Conservation (phyloP, 2,888 invertebrate species). For the Alloscopus bannaensis region DNA sequence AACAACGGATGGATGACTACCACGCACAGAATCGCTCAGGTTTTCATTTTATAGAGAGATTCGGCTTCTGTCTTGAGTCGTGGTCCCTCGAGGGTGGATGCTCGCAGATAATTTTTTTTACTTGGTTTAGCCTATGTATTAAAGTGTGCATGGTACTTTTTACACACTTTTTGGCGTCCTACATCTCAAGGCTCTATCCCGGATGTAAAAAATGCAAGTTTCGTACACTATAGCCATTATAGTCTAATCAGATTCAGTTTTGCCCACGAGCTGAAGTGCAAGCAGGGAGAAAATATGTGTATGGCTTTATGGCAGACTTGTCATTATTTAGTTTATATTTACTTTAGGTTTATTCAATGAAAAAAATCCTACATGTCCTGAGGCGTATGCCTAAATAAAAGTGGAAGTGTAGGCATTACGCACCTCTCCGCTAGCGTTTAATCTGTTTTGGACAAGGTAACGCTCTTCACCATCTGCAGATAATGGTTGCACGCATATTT, state of each 20-base stretch:
- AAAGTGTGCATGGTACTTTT: conserved; percentile 11
- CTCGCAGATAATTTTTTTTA: conserved; percentile 28
- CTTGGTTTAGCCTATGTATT: background rate
- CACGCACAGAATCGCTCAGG: background rate
- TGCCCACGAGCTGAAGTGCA: background rate
- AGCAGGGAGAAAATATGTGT: conserved; percentile 13
- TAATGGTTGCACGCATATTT: conserved; percentile 15
- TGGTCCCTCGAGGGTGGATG: conserved; percentile 30
- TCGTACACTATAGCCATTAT: conserved; percentile 4
- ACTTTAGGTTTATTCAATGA: conserved; percentile 25
- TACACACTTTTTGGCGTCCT: conserved; percentile 42
- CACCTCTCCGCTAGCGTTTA: conserved; percentile 6
- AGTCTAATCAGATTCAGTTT: conserved; percentile 24
- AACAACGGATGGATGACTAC: conserved; percentile 32
- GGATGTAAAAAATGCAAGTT: conserved; percentile 53
- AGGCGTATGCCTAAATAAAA: conserved; percentile 55
- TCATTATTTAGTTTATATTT: conserved; percentile 21
- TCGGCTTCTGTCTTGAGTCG: too few species aligned
- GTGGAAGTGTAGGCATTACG: conserved; percentile 30
- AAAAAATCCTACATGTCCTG: conserved; percentile 22
- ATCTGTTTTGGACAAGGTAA: background rate
- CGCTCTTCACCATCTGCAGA: background rate
- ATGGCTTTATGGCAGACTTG: conserved; percentile 41
- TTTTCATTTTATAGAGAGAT: background rate
- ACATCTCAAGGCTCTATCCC: conserved; percentile 65